phyloP scores from a whole-genome alignment of 1,140 invertebrate genomes.

The Lordiphosa clarofinis region DNA sequence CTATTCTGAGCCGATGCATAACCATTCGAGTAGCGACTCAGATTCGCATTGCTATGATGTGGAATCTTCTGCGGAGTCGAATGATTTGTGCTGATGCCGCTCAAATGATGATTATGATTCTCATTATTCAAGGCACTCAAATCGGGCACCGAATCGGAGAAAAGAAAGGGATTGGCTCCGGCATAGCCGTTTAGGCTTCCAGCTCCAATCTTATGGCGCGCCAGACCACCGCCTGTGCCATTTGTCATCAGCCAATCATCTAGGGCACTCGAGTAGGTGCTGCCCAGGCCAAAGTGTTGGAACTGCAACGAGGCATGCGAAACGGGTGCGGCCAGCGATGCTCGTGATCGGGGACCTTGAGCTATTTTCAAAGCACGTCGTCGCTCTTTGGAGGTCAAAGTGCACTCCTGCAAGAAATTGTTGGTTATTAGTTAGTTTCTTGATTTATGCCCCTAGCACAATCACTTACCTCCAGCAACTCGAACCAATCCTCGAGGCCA shows the following conservation, averaged over 20 bases:
- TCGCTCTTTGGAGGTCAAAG: slow-evolving; percentile 83
- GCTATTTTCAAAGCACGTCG: slow-evolving; percentile 81
- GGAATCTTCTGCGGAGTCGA: slow-evolving; percentile 77
- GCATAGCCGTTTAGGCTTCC: slow-evolving; percentile 70
- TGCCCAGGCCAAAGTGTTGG: slow-evolving; percentile 70
- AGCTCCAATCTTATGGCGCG: slow-evolving; percentile 68
- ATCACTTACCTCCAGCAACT: slow-evolving; percentile 80
- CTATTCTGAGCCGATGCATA: slow-evolving; percentile 71
- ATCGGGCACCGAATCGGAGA: slow-evolving; percentile 78
- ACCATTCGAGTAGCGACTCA: slow-evolving; percentile 74
- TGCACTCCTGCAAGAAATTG: slow-evolving; percentile 80
- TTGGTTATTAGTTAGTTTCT: neutral
- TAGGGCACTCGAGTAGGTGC: slow-evolving; percentile 78
- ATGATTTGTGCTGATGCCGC: slow-evolving; percentile 76
- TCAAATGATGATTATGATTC: slow-evolving; percentile 71
- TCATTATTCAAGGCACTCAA: slow-evolving; percentile 76
- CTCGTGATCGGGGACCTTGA: slow-evolving; percentile 79
- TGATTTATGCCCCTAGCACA: neutral
- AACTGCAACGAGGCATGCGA: slow-evolving; percentile 75
- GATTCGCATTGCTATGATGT: slow-evolving; percentile 69
- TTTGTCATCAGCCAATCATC: slow-evolving; percentile 81
- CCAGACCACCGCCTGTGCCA: slow-evolving; percentile 53
- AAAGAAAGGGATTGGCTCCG: slow-evolving; percentile 74
- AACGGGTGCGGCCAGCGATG: slow-evolving; percentile 73
- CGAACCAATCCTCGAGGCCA: slow-evolving; percentile 84